Conservation (phyloP, 2,797 vertebrate genomes). For the Anguilla anguilla region DNA sequence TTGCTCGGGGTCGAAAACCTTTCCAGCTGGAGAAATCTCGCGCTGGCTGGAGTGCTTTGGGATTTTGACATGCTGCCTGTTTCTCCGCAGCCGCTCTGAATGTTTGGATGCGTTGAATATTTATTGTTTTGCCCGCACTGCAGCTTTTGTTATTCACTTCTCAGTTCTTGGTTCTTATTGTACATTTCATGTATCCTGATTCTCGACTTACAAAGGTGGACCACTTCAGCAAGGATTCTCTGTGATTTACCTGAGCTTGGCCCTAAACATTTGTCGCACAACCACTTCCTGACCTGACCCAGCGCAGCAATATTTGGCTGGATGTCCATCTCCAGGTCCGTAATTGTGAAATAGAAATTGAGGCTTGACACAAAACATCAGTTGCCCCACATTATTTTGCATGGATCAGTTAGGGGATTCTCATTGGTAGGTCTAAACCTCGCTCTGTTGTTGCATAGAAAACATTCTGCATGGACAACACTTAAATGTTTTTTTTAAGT, state of each 20-base stretch:
- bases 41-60: not conserved
- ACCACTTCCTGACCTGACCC: not conserved
- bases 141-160: not conserved
- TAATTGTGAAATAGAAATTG: not conserved
- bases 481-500: too few species aligned
- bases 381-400: not conserved
- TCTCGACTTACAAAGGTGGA: not conserved
- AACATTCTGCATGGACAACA: not conserved
- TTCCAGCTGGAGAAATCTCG: not conserved
- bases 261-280: not conserved
- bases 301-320: too few species aligned
- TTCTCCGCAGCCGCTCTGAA: not conserved
- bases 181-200: not conserved
- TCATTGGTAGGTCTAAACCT: not conserved
- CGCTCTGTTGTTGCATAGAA: not conserved
- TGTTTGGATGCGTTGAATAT: not conserved
- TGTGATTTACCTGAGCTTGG: not conserved
- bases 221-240: not conserved
- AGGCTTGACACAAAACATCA: not conserved
- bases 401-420: not conserved
- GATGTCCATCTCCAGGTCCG: not conserved
- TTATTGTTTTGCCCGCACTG: not conserved
- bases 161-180: not conserved
- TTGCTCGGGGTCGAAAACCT: too few species aligned
- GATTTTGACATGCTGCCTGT: too few species aligned